These are phyloP conservation scores for Porites lutea DNA, from an alignment of 64 coral and sea anemone species.

Conservation along the genomic window DNA sequence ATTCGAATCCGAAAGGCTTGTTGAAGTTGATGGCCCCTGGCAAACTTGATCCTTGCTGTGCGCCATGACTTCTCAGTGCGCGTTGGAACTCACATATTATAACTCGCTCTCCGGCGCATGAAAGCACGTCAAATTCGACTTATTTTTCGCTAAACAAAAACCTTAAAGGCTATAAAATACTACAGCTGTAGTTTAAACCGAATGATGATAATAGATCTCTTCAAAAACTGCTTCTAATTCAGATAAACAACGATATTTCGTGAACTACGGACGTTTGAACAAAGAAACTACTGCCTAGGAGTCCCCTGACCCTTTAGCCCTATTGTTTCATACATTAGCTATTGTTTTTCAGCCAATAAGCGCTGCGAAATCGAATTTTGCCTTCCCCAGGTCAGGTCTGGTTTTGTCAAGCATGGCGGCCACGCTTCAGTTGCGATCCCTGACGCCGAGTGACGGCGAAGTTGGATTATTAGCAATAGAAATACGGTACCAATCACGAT, in stretches of 20 bases:
- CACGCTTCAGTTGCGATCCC: not conserved
- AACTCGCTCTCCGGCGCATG: constrained; percentile 57
- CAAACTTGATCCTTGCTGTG: constrained; percentile 51
- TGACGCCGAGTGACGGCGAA: not conserved
- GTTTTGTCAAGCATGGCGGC: constrained; percentile 1
- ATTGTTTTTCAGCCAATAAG: constrained; percentile 52
- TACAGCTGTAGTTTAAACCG: constrained; percentile 29
- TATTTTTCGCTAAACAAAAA: constrained; percentile 32
- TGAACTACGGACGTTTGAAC: constrained; percentile 6
- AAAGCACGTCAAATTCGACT: constrained; percentile 36
- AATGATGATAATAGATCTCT: constrained; percentile 35
- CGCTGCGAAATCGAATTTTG: constrained; percentile 37
- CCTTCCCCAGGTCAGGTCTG: constrained; percentile 16
- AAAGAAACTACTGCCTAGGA: constrained; percentile 35
- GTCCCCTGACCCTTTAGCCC: constrained; percentile 28
- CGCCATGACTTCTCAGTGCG: constrained; percentile 4
- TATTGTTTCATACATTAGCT: constrained; percentile 12
- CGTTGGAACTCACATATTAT: constrained; percentile 40
- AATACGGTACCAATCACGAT: constrained; percentile 23
- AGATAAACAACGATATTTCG: constrained; percentile 24
- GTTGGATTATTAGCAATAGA: constrained; percentile 34
- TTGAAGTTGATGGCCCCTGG: constrained; percentile 54
- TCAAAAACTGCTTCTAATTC: constrained; percentile 66
- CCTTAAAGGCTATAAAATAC: constrained; percentile 36
- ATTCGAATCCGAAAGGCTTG: constrained; percentile 28